Conservation (phyloP, 2,888 invertebrate species). For the Standfussiana lucernea region DNA sequence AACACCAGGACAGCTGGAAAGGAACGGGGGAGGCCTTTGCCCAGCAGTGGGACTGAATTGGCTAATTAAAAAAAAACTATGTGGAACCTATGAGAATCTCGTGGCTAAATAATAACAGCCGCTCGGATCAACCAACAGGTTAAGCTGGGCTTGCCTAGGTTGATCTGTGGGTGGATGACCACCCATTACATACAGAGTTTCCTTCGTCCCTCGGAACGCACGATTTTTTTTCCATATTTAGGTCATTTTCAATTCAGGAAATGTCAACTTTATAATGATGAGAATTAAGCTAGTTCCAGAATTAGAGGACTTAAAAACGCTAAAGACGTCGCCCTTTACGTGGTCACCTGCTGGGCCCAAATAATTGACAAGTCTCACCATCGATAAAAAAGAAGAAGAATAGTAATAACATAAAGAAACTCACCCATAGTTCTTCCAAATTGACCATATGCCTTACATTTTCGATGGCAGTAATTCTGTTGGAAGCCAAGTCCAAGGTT, state of each 20-base stretch:
- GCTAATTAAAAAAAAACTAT: too few relatives aligned
- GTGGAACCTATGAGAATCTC: neutral
- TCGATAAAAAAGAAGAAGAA: neutral
- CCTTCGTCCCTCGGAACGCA: too few relatives aligned
- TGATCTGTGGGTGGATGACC: neutral
- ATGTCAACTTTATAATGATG: neutral
- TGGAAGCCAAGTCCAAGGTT: slow-evolving; percentile 97
- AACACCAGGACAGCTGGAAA: too few relatives aligned
- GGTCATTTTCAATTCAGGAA: neutral
- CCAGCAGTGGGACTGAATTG: too few relatives aligned
- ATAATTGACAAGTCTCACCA: neutral
- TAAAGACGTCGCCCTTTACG: neutral
- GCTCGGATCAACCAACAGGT: neutral
- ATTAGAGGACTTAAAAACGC: neutral
- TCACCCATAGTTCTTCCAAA: slow-evolving; percentile 99
- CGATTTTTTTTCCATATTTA: neutral
- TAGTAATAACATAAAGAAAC: slow-evolving; percentile 58
- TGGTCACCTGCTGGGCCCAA: too few relatives aligned
- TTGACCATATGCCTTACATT: slow-evolving; percentile 94
- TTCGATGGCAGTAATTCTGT: slow-evolving; percentile 95
- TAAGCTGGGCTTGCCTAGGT: neutral
- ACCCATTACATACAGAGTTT: too few relatives aligned
- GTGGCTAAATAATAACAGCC: too few relatives aligned
- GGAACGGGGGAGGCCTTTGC: too few relatives aligned
- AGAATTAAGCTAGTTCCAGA: neutral